Percentiles rank a stretch among this genome's conserved stretches.
Conservation (phyloP, 2,113 vertebrate genomes). For the Perca schrenkii region DNA sequence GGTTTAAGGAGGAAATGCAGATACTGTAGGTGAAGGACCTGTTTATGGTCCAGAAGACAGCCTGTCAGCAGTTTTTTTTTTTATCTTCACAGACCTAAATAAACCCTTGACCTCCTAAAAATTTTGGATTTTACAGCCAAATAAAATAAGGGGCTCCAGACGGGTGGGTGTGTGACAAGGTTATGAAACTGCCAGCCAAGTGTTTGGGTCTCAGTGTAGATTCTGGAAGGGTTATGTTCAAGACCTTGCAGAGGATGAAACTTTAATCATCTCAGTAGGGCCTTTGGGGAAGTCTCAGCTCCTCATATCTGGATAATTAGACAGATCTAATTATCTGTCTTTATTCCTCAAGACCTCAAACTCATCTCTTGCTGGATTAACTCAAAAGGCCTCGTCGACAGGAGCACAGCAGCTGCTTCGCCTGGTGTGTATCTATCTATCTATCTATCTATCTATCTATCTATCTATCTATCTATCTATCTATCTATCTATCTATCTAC, state of each 20-base stretch:
- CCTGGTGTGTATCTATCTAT: constrained; percentile 26
- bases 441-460: constrained; percentile 2
- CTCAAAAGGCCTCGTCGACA: constrained; percentile 9
- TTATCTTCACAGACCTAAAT: constrained; percentile 27
- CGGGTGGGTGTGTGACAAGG: constrained; percentile 13
- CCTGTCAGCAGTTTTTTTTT: constrained; percentile 45
- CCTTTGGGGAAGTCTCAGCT: constrained; percentile 8
- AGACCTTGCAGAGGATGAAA: constrained; percentile 6
- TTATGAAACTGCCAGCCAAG: constrained; percentile 23
- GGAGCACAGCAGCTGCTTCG: background rate
- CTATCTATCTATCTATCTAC: background rate
- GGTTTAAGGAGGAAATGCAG: constrained; percentile 13
- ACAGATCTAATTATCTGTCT: background rate
- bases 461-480: background rate
- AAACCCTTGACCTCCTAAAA: constrained; percentile 65
- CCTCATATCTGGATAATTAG: constrained; percentile 24
- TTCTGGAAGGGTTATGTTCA: background rate
- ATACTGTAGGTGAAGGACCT: constrained; percentile 2
- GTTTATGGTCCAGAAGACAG: constrained; percentile 10
- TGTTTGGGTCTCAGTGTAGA: constrained; percentile 21
- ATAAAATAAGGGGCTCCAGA: constrained; percentile 28
- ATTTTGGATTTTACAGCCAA: constrained; percentile 53
- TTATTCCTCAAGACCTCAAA: background rate
- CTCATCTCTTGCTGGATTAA: constrained; percentile 32
- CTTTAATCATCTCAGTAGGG: constrained; percentile 13